A percentile compares a stretch with the other conserved stretches of the same genome.
phyloP scores from a whole-genome alignment of 1,140 invertebrate genomes.

The Hesperophylax magnus region DNA sequence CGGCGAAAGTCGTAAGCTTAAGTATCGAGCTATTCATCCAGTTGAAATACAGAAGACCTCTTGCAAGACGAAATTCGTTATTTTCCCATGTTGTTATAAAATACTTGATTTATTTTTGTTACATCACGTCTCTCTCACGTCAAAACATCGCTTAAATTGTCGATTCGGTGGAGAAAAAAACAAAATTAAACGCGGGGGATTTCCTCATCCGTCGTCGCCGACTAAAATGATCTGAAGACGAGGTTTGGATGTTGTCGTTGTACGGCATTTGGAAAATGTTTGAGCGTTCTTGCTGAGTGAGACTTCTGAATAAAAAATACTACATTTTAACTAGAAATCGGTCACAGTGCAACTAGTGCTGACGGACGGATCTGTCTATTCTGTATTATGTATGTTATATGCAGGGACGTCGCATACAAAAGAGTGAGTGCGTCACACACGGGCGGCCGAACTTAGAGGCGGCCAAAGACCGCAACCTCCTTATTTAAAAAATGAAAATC shows the following conservation, averaged over 20 bases:
- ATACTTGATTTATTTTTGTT: constrained; percentile 22
- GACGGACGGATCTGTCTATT: constrained; percentile 21
- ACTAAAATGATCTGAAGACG: background rate
- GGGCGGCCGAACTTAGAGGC: no score
- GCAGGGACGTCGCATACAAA: no score
- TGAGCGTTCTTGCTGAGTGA: constrained; percentile 29
- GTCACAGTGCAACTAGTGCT: constrained; percentile 1
- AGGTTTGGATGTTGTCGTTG: background rate
- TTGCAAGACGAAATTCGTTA: background rate
- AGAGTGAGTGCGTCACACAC: no score
- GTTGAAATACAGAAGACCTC: no score
- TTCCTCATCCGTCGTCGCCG: constrained; percentile 42
- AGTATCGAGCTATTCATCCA: no score
- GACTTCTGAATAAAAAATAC: constrained; percentile 15
- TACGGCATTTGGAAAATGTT: constrained; percentile 28
- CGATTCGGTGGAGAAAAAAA: constrained; percentile 11
- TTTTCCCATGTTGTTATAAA: background rate
- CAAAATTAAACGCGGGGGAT: constrained; percentile 30
- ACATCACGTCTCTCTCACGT: constrained; percentile 19
- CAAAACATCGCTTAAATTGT: constrained; percentile 25
- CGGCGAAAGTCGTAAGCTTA: background rate
- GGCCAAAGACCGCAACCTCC: no score
- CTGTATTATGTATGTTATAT: background rate
- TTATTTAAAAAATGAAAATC: no score
- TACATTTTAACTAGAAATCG: constrained; percentile 40